Base-by-base conservation (phyloP, 2,888 invertebrate genomes). In the Xanthostigma xanthostigma region DNA sequence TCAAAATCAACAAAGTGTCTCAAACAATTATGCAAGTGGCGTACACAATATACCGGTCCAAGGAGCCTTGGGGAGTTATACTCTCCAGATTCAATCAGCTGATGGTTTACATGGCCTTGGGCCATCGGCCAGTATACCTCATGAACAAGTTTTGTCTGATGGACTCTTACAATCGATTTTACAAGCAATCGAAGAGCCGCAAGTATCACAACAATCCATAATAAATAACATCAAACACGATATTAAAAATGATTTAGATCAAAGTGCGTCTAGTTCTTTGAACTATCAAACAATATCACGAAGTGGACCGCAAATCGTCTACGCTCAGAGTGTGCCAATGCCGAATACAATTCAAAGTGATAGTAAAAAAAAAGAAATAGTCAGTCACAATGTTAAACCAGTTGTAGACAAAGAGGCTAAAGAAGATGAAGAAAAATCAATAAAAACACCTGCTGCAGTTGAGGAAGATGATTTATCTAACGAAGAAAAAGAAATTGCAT, bases 111-210 rank as follows among this genome's bases (percentile, higher is more conserved):
- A 63, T 1, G 71, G 62, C 54, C 59, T 4, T 14, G 50, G 52
- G 10, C 63, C 65, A 14, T 67, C 67, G 5, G 67, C 70, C 9
- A 71, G 73, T 54, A 73, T 59, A 17, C 78, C 84, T 45, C 88
- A 89, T 57, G 82, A 83, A 11, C 84, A 87, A 62, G 73, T 89
- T 0, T 64, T 89, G 1, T 86, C 86, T 0, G 81, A 87, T 60
- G 87, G 84, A 2, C 68, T 90, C 0, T 63, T 89, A 2, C 86
- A 88, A 60, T 84, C 87, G 46, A 87, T 90, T 49, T 63, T 90
- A 2, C 79, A 84, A 51, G 89, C 88, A 0, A 87, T 89, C 44
- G 89, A 89, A 59, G 81, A 86, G 53, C 84, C 84, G 1, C 66
- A 62, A 50, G 63, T 60, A 48, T 55, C 59, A 50, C 48, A 51